Evolutionary conservation across 2,888 invertebrate genomes (phyloP).

Genomic region (Ectemnius continuus): DNA sequence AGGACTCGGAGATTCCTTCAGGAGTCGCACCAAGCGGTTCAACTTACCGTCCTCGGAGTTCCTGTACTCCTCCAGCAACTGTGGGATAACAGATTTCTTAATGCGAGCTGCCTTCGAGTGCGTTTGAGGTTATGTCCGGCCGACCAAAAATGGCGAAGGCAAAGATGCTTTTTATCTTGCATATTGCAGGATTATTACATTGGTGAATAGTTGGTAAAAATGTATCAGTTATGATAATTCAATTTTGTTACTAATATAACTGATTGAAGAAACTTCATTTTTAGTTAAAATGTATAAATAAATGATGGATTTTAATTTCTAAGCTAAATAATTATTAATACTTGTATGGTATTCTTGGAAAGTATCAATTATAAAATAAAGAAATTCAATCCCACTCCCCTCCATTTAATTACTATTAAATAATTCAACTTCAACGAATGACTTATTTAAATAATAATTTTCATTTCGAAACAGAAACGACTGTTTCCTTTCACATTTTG

Average conservation of each 20-base stretch:
- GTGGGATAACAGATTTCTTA: conserved; percentile 60
- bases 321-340: neutral
- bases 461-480: too few relatives aligned
- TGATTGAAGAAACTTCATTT: neutral
- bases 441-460: too few relatives aligned
- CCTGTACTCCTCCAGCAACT: conserved; percentile 82
- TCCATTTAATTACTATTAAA: too few relatives aligned
- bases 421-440: too few relatives aligned
- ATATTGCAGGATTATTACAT: neutral
- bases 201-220: neutral
- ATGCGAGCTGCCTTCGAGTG: neutral
- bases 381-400: too few relatives aligned
- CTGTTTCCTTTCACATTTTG: too few relatives aligned
- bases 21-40: conserved; percentile 79
- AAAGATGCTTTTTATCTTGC: neutral
- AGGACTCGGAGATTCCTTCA: conserved; percentile 65
- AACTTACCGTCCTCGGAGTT: conserved; percentile 79
- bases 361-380: neutral
- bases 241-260: neutral
- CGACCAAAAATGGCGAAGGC: neutral
- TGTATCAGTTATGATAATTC: too few relatives aligned
- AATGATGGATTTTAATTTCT: neutral
- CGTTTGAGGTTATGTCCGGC: too few relatives aligned
- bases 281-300: neutral
- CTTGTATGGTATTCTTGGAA: neutral